Percentiles rank a stretch among this genome's conserved stretches.
Evolutionary conservation across 1,140 invertebrate species (phyloP).

Genomic region (Aporrectodea caliginosa): DNA sequence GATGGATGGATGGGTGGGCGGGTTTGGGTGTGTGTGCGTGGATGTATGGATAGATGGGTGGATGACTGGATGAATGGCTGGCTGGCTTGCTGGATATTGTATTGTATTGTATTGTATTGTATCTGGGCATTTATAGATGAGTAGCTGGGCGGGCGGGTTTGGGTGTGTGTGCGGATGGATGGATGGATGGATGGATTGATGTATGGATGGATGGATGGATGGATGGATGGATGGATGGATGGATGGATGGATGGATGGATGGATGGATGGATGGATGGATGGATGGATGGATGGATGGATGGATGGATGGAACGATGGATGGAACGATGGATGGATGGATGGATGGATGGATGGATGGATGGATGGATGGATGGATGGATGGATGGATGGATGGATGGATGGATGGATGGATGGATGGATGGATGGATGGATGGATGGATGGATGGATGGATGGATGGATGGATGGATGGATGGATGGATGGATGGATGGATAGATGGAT

Average conservation of each 20-base stretch:
- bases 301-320: conserved; percentile 29
- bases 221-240: conserved; percentile 6
- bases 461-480: background rate
- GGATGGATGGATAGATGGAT: no score
- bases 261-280: background rate
- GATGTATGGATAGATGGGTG: background rate
- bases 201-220: background rate
- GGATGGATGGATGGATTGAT: background rate
- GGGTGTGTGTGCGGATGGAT: background rate
- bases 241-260: background rate
- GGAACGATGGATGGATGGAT: conserved; percentile 7
- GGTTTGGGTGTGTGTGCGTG: background rate
- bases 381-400: conserved; percentile 6
- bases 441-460: conserved; percentile 1
- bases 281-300: conserved; percentile 6
- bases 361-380: conserved; percentile 2
- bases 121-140: background rate
- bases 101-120: no score
- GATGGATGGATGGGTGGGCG: background rate
- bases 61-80: background rate
- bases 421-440: conserved; percentile 5
- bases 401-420: conserved; percentile 6
- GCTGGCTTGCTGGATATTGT: background rate
- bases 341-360: conserved; percentile 6
- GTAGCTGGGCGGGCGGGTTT: background rate